Base-by-base conservation (phyloP, 2,113 vertebrate genomes). In the Girardinichthys multiradiatus region DNA sequence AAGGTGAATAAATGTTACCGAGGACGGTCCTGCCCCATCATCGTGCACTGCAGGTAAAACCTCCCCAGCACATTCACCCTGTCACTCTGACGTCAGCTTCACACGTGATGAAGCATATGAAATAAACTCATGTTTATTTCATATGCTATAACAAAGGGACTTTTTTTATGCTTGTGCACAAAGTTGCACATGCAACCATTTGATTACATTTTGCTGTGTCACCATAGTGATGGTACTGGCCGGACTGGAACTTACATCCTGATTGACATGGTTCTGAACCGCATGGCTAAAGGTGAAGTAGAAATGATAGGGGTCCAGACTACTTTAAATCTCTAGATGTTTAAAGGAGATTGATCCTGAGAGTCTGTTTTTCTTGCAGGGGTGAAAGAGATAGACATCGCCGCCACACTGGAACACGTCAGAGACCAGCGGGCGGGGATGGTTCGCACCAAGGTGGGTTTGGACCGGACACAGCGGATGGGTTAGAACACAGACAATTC, bases 1-100 rank as follows among this genome's bases (percentile, higher is more conserved):
- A 99, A 99, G 94, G 98, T 99, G 91, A 99, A 99, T 91, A 99
- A 99, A 92, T 99, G 98, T 94, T 99, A 98, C 95, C 91, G 96
- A 91, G 98, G 98, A 90, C 96, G 97, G 57, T 98, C 98, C 91
- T 99, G 98, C 94, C 98, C 98, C 76, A 96, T 99, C 94, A 97
- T 97, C 86, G 96, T 99, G 71, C 98, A 99, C 74, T 99, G 98
- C 98, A 99, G 98, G 98, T 97, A 68, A 54, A 31, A 30, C 51
- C 3, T 28, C 10, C 11, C n/a, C 54, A n/a, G n/a, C n/a, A n/a
- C n/a, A n/a, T n/a, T n/a, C n/a, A n/a, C n/a, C n/a, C n/a, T n/a
- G n/a, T n/a, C n/a, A n/a, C n/a, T n/a, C n/a, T n/a, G n/a, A n/a
- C n/a, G n/a, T n/a, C n/a, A n/a, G n/a, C n/a, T n/a, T n/a, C n/a